These are phyloP conservation scores for Aurelia sp. DNA, from an alignment of 30 jellyfish, hydroid and myxozoan genomes.

Conservation along the genomic window DNA sequence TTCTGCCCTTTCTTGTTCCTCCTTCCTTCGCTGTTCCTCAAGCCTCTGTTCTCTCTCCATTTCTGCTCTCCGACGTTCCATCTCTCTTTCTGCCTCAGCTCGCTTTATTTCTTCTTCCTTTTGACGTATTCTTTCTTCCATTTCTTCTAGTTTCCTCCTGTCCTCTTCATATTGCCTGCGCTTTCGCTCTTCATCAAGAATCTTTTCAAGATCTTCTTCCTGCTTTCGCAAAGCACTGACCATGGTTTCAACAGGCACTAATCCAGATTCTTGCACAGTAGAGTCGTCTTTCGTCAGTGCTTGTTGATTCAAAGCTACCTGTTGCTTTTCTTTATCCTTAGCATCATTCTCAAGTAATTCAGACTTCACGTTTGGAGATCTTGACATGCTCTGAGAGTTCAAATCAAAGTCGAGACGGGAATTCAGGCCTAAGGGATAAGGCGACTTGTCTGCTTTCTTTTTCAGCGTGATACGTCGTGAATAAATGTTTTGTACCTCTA, in stretches of 20 bases:
- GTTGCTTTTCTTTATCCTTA: neutral
- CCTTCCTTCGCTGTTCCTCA: conserved; percentile 30
- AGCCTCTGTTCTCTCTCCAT: conserved; percentile 29
- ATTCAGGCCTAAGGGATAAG: neutral
- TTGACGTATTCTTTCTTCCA: conserved; percentile 65
- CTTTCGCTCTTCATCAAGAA: conserved; percentile 62
- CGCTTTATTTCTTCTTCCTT: conserved; percentile 48
- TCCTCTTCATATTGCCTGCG: conserved; percentile 56
- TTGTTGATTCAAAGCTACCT: neutral
- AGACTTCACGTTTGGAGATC: neutral
- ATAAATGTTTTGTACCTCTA: conserved; percentile 82
- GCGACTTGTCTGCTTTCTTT: conserved; percentile 53
- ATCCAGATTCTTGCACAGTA: no score
- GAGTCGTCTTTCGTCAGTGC: neutral
- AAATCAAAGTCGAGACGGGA: conserved; percentile 38
- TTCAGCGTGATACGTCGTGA: conserved; percentile 78
- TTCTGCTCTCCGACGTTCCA: conserved; percentile 29
- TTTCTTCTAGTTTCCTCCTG: conserved; percentile 48
- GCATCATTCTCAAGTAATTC: no score
- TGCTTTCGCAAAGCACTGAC: conserved; percentile 52
- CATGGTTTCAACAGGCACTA: conserved; percentile 40
- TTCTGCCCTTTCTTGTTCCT: conserved; percentile 38
- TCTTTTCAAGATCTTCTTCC: conserved; percentile 65
- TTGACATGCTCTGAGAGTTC: conserved; percentile 33
- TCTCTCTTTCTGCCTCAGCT: conserved; percentile 55